These are phyloP conservation scores for Rhabdomys dilectus DNA, from an alignment of 2,113 vertebrate species.

Conservation along the genomic window DNA sequence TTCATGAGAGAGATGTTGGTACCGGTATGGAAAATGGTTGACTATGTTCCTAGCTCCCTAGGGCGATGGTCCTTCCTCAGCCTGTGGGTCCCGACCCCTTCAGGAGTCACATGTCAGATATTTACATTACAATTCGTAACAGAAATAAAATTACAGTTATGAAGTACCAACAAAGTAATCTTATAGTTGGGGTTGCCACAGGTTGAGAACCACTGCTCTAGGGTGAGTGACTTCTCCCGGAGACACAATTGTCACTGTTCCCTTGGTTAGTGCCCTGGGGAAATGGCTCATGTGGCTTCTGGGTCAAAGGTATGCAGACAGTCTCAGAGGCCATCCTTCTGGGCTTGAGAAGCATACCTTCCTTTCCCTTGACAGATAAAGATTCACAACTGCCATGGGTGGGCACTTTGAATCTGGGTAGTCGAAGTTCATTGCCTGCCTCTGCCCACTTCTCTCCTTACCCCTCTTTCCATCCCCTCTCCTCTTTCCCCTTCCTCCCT, in stretches of 20 bases:
- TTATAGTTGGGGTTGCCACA: not conserved
- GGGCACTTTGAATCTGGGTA: not conserved
- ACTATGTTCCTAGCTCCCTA: not conserved
- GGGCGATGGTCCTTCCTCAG: not conserved
- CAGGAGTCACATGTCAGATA: not conserved
- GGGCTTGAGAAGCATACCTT: not conserved
- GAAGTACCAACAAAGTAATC: not conserved
- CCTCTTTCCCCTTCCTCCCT: not conserved
- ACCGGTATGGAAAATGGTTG: not conserved
- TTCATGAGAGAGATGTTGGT: not conserved
- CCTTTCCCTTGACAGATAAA: not conserved
- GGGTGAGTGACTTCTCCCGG: not conserved
- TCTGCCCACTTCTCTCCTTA: not conserved
- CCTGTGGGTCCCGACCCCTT: not conserved
- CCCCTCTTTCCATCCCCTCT: not conserved
- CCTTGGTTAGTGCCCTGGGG: not conserved
- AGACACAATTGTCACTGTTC: not conserved
- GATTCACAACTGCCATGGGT: not conserved
- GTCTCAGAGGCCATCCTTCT: not conserved
- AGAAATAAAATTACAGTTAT: not conserved
- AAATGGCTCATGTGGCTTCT: not conserved
- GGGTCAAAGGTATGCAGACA: not conserved
- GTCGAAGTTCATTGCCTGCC: not conserved
- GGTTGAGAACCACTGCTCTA: not conserved
- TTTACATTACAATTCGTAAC: not conserved